These are phyloP conservation scores for Pheosia tremula DNA, from an alignment of 2,888 invertebrate genomes.

Conservation along the genomic window DNA sequence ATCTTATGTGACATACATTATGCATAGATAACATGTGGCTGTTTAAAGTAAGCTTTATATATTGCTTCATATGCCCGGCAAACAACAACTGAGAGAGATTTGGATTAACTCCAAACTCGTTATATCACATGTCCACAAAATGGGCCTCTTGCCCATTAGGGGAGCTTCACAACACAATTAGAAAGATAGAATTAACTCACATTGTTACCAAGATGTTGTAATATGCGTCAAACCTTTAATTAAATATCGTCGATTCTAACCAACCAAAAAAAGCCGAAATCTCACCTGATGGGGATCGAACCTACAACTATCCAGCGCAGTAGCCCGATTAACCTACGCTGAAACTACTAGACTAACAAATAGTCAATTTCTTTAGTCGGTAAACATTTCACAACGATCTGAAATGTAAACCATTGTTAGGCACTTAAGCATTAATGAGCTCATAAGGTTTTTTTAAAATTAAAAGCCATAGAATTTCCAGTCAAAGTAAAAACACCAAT, in stretches of 20 bases:
- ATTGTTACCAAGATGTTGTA: slow-evolving; percentile 14
- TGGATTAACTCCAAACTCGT: slow-evolving; percentile 33
- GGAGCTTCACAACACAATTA: slow-evolving; percentile 28
- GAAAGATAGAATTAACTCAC: slow-evolving; percentile 20
- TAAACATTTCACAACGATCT: too few species aligned
- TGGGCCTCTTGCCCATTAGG: slow-evolving; percentile 30
- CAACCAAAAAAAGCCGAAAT: slow-evolving; percentile 1
- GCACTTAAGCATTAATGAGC: too few species aligned
- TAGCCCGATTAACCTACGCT: too few species aligned
- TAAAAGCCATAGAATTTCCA: background rate
- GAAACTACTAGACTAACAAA: too few species aligned
- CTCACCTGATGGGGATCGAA: slow-evolving; percentile 8
- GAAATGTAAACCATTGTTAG: too few species aligned
- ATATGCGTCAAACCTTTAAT: slow-evolving; percentile 15
- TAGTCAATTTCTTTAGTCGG: too few species aligned
- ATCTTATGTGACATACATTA: background rate
- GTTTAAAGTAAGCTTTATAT: slow-evolving; percentile 19
- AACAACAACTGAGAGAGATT: slow-evolving; percentile 23
- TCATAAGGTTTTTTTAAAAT: too few species aligned
- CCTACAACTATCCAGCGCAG: background rate
- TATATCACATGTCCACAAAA: slow-evolving; percentile 26
- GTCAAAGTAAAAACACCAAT: slow-evolving; percentile 18
- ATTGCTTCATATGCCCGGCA: slow-evolving; percentile 10
- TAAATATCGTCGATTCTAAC: background rate
- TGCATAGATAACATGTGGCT: background rate